Evolutionary conservation across 2,888 invertebrate species (phyloP), one percentile per base, ranked within the genome.

Genomic region (Leptothorax acervorum): DNA sequence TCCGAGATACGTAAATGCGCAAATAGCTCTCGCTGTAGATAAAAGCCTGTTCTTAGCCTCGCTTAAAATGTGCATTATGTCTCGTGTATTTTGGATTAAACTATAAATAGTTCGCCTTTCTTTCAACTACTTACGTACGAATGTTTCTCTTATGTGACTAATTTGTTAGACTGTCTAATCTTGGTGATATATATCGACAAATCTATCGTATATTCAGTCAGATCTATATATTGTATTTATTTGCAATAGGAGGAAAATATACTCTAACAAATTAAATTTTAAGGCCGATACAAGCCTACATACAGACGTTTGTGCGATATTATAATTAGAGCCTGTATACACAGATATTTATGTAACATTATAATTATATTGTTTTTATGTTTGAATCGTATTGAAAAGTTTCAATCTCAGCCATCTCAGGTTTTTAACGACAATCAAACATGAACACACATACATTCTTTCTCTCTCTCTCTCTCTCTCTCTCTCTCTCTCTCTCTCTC

Each of bases 91-190:
- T 23, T 18, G 5, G 42, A 18, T 48, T 60, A 57, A 60, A 45
- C 9, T 75, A 48, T 45, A 45, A 48, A 48, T 62, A 45, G 35
- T 35, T 35, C 0, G 35, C 35, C 5, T 68, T 4, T 8, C 15
- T 81, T 57, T 81, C 53, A 8, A 62, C 4, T 23, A 23, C 23
- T 23, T 42, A 15, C 45, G 5, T 74, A 12, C 15, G 18, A 74
- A 63, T 53, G 53, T 63, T 55, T 66, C 11, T 66, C 3, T 66
- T 45, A 55, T 53, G 3, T 23, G 66, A 65, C 23, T 66, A 55
- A 15, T 12, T 42, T n/a, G 28, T n/a, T 6, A 51, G 6, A 55
- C 9, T 15, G 5, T 15, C 6, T 1, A n/a, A 15, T 62, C 6
- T 63, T 63, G 15, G 15, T 45, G 12, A 45, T 57, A 31, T 1